Conservation (phyloP, 2,113 vertebrate genomes). For the Dasyornis broadbenti region DNA sequence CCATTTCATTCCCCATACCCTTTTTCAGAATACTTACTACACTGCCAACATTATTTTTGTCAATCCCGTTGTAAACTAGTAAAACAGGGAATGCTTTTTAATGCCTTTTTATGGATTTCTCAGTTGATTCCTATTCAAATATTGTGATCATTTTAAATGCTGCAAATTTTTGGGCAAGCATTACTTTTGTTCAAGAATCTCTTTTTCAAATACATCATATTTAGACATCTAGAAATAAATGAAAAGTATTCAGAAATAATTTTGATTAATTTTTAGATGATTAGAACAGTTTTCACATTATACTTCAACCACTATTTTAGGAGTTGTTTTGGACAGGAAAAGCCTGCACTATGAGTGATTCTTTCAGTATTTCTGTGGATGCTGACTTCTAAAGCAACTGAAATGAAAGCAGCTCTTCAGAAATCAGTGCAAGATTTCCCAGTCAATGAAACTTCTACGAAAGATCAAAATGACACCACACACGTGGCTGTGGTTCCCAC, state of each 20-base stretch:
- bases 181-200: neutral
- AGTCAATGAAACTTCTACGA: neutral
- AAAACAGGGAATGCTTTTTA: neutral
- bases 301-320: neutral
- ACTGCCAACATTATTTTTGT: neutral
- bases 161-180: neutral
- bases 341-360: neutral
- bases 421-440: neutral
- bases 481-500: fast-evolving
- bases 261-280: neutral
- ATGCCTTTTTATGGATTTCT: neutral
- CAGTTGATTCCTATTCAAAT: neutral
- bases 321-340: neutral
- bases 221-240: neutral
- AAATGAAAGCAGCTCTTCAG: neutral
- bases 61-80: neutral
- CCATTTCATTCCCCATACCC: neutral
- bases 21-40: neutral
- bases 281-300: neutral
- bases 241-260: neutral
- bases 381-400: neutral
- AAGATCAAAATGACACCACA: neutral
- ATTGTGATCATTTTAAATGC: neutral
- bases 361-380: neutral
- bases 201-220: neutral